Conservation (phyloP, 2,888 invertebrate species). For the Teleiodes luculella region DNA sequence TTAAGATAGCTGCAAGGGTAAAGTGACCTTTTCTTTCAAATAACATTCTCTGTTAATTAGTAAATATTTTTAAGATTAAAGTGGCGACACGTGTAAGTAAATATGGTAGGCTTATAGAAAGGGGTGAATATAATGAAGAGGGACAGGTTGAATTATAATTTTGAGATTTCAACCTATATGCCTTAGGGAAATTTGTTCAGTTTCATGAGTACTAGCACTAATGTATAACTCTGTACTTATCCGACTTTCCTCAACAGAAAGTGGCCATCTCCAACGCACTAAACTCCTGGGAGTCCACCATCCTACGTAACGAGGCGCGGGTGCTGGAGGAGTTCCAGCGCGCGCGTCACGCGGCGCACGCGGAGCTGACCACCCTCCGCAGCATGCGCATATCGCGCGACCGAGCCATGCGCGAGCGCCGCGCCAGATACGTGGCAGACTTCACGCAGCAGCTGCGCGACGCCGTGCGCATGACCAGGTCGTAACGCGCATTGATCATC, state of each 20-base stretch:
- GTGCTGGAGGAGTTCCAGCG: constrained; percentile 46
- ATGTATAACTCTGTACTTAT: too few relatives aligned
- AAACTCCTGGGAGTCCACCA: constrained; percentile 48
- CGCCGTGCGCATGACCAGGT: constrained; percentile 32
- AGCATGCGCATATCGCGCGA: constrained; percentile 37
- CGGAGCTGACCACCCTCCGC: constrained; percentile 42
- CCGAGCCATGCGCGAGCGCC: constrained; percentile 29
- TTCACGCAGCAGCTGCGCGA: constrained; percentile 55
- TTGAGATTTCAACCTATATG: too few relatives aligned
- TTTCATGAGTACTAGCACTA: too few relatives aligned
- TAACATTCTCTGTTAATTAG: too few relatives aligned
- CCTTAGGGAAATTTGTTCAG: too few relatives aligned
- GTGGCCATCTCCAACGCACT: constrained; percentile 58
- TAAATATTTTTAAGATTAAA: too few relatives aligned
- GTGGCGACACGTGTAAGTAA: too few relatives aligned
- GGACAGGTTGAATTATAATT: too few relatives aligned
- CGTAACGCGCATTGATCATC: background rate
- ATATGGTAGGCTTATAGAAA: too few relatives aligned
- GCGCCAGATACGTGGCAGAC: constrained; percentile 45
- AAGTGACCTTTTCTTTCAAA: background rate
- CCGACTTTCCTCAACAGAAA: constrained; percentile 43
- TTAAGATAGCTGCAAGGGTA: constrained; percentile 56
- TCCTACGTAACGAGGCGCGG: constrained; percentile 46
- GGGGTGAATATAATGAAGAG: too few relatives aligned
- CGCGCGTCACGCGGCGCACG: constrained; percentile 43